Conservation (phyloP, 2,888 invertebrate species). For the Lasioglossum lativentre region DNA sequence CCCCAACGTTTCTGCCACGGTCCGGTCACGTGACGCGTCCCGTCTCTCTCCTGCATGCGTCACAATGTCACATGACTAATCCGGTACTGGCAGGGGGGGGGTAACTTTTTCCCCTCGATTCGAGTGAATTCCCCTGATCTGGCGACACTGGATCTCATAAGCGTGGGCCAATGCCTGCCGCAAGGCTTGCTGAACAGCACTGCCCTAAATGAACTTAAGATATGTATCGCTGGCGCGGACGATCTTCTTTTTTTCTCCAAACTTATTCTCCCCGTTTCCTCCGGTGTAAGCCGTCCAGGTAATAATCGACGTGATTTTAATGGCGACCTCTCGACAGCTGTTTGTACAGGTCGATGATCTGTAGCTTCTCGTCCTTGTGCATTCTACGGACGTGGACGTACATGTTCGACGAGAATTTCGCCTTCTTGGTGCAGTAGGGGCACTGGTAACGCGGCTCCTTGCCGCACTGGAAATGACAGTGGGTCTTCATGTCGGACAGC, state of each 20-base stretch:
- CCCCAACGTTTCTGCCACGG: no score
- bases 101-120: background rate
- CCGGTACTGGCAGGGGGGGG: background rate
- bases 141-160: background rate
- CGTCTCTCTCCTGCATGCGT: background rate
- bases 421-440: conserved; percentile 80
- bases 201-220: conserved; percentile 16
- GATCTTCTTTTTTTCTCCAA: background rate
- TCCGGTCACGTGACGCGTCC: no score
- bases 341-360: conserved; percentile 78
- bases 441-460: conserved; percentile 84
- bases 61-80: background rate
- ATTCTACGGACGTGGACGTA: conserved; percentile 78
- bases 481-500: conserved; percentile 79
- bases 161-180: no score
- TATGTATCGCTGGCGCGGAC: conserved; percentile 17
- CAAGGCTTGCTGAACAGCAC: no score
- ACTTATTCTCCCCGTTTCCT: background rate
- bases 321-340: conserved; percentile 62
- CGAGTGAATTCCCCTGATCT: background rate
- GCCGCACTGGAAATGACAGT: conserved; percentile 83
- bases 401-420: conserved; percentile 81
- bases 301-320: conserved; percentile 13
- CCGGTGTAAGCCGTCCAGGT: background rate
- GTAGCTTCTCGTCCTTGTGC: conserved; percentile 76